A percentile compares a stretch with the other conserved stretches of the same genome.
phyloP scores from a whole-genome alignment of 2,113 vertebrate species.

The Phainopepla nitens region DNA sequence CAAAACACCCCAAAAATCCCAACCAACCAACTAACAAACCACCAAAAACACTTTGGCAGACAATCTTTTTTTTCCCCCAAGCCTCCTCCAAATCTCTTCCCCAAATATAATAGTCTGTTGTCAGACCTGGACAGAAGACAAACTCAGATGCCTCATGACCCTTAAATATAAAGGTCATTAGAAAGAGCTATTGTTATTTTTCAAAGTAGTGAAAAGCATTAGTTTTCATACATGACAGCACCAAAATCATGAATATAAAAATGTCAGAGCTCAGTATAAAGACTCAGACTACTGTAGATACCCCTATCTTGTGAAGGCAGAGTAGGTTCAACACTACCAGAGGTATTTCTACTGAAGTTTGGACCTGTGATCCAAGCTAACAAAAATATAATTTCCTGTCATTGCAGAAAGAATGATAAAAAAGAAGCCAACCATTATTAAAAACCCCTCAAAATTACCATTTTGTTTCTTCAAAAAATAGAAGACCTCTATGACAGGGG shows the following conservation, averaged over 20 bases:
- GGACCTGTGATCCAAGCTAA: background rate
- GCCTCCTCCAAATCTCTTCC: background rate
- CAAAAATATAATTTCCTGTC: background rate
- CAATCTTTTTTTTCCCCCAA: accelerated
- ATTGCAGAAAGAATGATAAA: background rate
- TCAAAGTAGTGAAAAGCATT: background rate
- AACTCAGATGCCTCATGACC: background rate
- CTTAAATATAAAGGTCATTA: background rate
- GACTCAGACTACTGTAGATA: background rate
- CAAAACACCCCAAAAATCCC: background rate
- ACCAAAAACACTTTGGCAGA: background rate
- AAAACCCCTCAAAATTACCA: background rate
- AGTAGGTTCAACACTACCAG: background rate
- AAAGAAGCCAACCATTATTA: background rate
- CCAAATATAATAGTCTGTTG: background rate
- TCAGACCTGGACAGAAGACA: background rate
- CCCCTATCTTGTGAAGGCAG: background rate
- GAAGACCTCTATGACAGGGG: background rate
- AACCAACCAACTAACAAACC: background rate
- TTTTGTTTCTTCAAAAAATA: background rate
- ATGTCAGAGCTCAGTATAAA: background rate
- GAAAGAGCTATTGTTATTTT: background rate
- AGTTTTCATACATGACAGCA: background rate
- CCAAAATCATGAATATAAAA: background rate
- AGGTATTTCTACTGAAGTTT: background rate